phyloP scores from a whole-genome alignment of 2,888 invertebrate species.

The Dasypogon diadema region DNA sequence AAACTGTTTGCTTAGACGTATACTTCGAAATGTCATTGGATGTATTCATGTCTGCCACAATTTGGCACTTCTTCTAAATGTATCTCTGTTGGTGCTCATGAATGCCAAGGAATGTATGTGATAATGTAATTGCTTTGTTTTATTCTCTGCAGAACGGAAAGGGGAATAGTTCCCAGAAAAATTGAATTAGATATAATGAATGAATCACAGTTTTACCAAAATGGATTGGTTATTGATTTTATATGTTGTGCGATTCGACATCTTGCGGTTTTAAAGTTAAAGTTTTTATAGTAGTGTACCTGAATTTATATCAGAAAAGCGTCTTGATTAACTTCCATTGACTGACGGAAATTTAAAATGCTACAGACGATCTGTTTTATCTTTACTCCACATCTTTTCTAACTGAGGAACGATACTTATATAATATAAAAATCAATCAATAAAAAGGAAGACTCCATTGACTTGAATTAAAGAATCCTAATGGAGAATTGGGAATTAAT shows the following conservation, averaged over 20 bases:
- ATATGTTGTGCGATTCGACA: slow-evolving; percentile 45
- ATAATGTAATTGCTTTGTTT: slow-evolving; percentile 61
- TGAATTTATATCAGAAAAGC: no score
- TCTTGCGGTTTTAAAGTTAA: no score
- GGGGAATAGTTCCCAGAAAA: slow-evolving; percentile 54
- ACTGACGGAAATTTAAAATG: no score
- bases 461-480: no score
- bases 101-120: slow-evolving; percentile 59
- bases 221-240: slow-evolving; percentile 61
- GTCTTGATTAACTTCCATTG: no score
- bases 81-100: slow-evolving; percentile 57
- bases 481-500: no score
- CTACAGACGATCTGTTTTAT: no score
- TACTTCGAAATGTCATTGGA: slow-evolving; percentile 21
- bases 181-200: slow-evolving; percentile 61
- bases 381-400: no score
- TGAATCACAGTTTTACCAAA: slow-evolving; percentile 59
- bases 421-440: no score
- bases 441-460: no score
- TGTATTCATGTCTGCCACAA: slow-evolving; percentile 49
- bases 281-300: no score
- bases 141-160: slow-evolving; percentile 57
- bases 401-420: no score
- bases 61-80: slow-evolving; percentile 45
- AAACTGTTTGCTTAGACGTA: slow-evolving; percentile 41